Evolutionary conservation across 2,113 vertebrate genomes (phyloP).

Genomic region (Macroglossus sobrinus): DNA sequence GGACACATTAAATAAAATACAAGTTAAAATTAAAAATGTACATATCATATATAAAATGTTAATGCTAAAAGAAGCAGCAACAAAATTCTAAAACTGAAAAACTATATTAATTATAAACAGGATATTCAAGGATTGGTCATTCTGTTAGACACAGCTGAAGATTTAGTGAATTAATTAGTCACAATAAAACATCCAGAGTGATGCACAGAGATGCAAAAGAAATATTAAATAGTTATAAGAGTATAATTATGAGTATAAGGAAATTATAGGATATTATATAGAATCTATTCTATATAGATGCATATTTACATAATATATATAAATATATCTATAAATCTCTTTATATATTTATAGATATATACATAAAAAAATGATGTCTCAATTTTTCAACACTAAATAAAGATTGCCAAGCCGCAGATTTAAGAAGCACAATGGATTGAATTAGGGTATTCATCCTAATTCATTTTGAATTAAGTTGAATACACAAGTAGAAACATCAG

Average conservation of each 20-base stretch:
- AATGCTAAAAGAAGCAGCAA: not conserved
- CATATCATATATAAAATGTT: not conserved
- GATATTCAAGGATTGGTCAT: not conserved
- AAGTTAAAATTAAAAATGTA: not conserved
- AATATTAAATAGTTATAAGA: not conserved
- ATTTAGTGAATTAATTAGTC: not conserved
- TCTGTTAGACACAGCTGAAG: not conserved
- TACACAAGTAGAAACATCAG: not conserved
- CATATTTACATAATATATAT: too few relatives aligned
- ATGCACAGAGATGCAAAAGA: not conserved
- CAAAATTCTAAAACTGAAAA: not conserved
- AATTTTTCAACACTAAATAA: not conserved
- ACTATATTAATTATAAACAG: not conserved
- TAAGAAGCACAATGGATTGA: not conserved
- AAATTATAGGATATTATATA: not conserved
- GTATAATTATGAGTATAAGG: not conserved
- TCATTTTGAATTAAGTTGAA: not conserved
- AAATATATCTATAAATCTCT: not conserved
- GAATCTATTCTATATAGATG: too few relatives aligned
- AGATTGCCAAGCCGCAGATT: not conserved
- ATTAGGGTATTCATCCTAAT: too few relatives aligned
- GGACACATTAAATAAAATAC: not conserved
- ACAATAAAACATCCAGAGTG: not conserved
- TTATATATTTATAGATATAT: not conserved
- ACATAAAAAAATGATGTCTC: not conserved